phyloP scores from a whole-genome alignment of 2,797 vertebrate species.

The Acanthurus leucopareius region DNA sequence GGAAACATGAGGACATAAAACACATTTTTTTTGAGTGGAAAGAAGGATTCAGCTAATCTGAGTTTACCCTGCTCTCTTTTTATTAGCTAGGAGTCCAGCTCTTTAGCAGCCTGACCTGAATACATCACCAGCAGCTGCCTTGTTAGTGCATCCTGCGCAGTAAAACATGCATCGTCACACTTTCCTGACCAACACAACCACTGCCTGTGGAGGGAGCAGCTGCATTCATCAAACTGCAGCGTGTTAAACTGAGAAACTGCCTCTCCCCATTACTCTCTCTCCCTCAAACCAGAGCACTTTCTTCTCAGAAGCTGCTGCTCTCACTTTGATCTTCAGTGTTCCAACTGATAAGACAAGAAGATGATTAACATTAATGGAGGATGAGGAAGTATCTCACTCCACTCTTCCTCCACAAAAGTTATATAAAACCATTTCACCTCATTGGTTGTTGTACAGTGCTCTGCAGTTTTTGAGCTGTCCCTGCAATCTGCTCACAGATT shows the following conservation, averaged over 20 bases:
- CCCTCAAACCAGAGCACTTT: background rate
- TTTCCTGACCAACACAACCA: constrained; percentile 50
- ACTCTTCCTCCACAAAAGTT: constrained; percentile 2
- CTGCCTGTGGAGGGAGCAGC: constrained; percentile 49
- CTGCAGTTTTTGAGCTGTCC: constrained; percentile 50
- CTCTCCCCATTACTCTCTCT: constrained; percentile 31
- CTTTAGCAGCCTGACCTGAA: constrained; percentile 68
- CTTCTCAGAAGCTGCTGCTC: constrained; percentile 17
- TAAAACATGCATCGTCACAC: constrained; percentile 73
- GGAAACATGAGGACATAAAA: no score
- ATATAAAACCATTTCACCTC: constrained; percentile 12
- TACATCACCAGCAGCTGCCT: constrained; percentile 65
- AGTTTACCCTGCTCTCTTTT: constrained; percentile 58
- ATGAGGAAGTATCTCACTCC: constrained; percentile 7
- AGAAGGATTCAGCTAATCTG: constrained; percentile 20
- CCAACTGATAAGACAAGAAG: constrained; percentile 34
- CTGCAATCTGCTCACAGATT: constrained; percentile 40
- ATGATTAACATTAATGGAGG: constrained; percentile 26
- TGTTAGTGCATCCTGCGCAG: constrained; percentile 59
- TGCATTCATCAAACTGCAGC: constrained; percentile 62
- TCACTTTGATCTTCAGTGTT: constrained; percentile 48
- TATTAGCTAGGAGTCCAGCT: constrained; percentile 40
- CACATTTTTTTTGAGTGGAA: background rate
- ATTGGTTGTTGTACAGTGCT: background rate
- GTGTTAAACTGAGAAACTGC: constrained; percentile 48